Evolutionary conservation across 2,888 invertebrate genomes (phyloP), one percentile per base, ranked within the genome.

Genomic region (Lymantria monacha): DNA sequence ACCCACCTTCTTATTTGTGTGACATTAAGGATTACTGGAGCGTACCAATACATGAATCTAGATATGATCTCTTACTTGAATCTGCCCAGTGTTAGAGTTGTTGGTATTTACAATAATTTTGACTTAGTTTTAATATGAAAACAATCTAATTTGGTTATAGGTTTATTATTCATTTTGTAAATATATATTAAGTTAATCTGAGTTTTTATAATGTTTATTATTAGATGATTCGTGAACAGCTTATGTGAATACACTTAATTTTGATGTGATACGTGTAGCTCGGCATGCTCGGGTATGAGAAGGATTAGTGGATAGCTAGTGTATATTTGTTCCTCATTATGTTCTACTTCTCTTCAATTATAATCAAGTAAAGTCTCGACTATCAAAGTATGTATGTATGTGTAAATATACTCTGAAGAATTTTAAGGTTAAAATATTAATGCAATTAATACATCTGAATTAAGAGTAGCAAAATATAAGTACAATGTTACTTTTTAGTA

Each of bases 401-500:
- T 88, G 85, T 87, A 88, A 67, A 89, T 89, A 89, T 69, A 72
- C 68, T 64, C 67, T 64, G 67, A 69, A 67, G 72, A 72, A 72
- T 61, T 65, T 73, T 79, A 80, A 72, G 22, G 22, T 66, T 64
- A 70, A 74, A 68, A 74, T 76, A n/a, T n/a, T n/a, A 62, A 67
- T 76, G 72, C 74, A 77, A 76, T 77, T 80, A 87, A 86, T 86
- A 87, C 86, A 88, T 88, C 82, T 76, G 70, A 79, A 77, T 72
- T 67, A 79, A 83, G 81, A 83, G 80, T 87, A 87, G 88, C 76
- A 79, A 84, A 81, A 80, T 85, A 80, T 76, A 77, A 91, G 91
- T 90, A 90, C 91, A 90, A 89, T 87, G 86, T 88, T 88, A 87
- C 87, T 86, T 88, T 87, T 81, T 85, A 80, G 74, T 83, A 81